phyloP scores from a whole-genome alignment of 2,888 invertebrate genomes.

The Meteorus colon region DNA sequence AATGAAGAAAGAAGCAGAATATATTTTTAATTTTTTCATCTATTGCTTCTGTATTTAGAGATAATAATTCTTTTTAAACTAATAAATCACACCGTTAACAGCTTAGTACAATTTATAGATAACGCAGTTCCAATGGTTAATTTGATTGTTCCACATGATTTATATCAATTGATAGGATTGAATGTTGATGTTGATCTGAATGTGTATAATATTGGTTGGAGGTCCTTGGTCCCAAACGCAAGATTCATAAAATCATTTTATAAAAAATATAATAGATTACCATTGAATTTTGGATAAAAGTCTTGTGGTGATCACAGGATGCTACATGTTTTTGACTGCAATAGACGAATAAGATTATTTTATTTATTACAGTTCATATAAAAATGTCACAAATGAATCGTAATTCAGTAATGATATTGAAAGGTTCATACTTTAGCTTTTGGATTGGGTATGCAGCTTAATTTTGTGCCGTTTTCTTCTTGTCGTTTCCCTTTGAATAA shows the following conservation, averaged over 20 bases:
- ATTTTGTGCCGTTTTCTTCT: slow-evolving; percentile 61
- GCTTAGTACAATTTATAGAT: slow-evolving; percentile 54
- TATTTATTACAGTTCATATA: not conserved
- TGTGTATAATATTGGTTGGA: slow-evolving; percentile 26
- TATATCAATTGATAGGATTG: slow-evolving; percentile 39
- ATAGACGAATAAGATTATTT: slow-evolving; percentile 34
- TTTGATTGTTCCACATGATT: slow-evolving; percentile 39
- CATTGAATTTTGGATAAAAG: slow-evolving; percentile 40
- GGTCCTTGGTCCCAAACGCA: slow-evolving; percentile 60
- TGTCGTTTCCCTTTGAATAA: slow-evolving; percentile 60
- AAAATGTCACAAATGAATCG: not conserved
- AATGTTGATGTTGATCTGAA: slow-evolving; percentile 30
- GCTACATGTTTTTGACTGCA: slow-evolving; percentile 64
- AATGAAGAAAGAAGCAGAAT: no score
- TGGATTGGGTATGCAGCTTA: slow-evolving; percentile 45
- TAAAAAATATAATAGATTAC: slow-evolving; percentile 56
- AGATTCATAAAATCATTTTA: slow-evolving; percentile 50
- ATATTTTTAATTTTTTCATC: not conserved
- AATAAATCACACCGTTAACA: slow-evolving; percentile 53
- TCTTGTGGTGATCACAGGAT: slow-evolving; percentile 58
- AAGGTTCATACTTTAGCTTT: slow-evolving; percentile 60
- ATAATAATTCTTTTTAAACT: slow-evolving; percentile 25
- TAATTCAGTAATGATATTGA: not conserved
- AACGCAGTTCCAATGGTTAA: slow-evolving; percentile 49
- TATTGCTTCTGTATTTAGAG: slow-evolving; percentile 4